Evolutionary conservation across 2,797 vertebrate genomes (phyloP), one percentile per base, ranked within the genome.

Genomic region (Furcifer pardalis): DNA sequence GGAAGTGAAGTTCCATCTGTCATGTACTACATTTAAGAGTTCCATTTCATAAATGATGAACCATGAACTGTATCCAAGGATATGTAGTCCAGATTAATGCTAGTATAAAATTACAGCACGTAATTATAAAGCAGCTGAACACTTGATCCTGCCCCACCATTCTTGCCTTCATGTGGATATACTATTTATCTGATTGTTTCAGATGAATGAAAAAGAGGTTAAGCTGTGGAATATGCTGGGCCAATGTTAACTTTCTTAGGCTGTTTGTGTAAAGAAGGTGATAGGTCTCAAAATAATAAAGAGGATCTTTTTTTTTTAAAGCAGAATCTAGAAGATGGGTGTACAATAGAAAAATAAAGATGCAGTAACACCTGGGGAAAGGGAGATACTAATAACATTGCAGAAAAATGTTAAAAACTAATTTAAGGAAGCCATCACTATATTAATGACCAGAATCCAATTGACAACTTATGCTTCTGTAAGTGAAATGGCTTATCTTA

Each of bases 101-200:
- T 59, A 68, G 32, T 25, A 77, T 23, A 71, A 60, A 40, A 30
- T 81, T 77, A 19, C 2, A 44, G 42, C 42, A 69, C 62, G 52
- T 60, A 17, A 49, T 78, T n/a, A 68, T 42, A n/a, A 75, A 71
- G 78, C 77, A 68, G 85, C 40, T 88, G 76, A 37, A 17, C 46
- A 13, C 19, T 74, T 37, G 44, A 9, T 7, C 21, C 10, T n/a
- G n/a, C 76, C 19, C 2, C 23, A 21, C 6, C 35, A 4, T 77
- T 56, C 7, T 1, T 13, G 23, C 12, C 0, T n/a, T 75, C 7
- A 15, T 12, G 2, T 60, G 27, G 68, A 44, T 62, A 0, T 8
- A 21, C 59, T 56, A 69, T 7, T 68, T 76, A 4, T 35, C 13
- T 21, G 69, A 13, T 71, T 68, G 42, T 68, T 42, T 78, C 62